phyloP scores from a whole-genome alignment of 2,113 vertebrate genomes.

The Malurus cyaneus region DNA sequence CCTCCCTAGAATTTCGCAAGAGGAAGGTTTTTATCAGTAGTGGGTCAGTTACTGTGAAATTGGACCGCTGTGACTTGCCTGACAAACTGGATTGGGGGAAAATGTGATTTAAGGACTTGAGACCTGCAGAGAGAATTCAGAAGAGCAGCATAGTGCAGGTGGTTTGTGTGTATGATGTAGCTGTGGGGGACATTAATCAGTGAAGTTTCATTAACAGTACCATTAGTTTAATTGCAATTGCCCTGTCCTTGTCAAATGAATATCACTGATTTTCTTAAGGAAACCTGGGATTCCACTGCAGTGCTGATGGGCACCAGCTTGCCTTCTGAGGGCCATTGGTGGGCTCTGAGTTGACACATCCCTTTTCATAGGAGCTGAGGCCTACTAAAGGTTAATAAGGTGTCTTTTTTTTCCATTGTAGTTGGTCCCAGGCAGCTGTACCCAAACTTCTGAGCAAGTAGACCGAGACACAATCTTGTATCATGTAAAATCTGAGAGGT shows the following conservation, averaged over 20 bases:
- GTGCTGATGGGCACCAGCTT: background rate
- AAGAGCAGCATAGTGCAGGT: background rate
- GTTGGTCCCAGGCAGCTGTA: background rate
- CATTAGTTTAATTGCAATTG: background rate
- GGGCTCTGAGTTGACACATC: background rate
- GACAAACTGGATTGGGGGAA: background rate
- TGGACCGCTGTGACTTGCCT: background rate
- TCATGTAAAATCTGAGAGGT: background rate
- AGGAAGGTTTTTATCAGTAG: background rate
- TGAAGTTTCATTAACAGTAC: background rate
- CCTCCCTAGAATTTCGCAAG: background rate
- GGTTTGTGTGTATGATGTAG: accelerated
- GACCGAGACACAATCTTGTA: background rate
- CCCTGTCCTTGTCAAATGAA: background rate
- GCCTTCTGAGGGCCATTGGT: background rate
- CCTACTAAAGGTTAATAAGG: background rate
- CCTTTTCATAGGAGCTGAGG: background rate
- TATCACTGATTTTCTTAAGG: background rate
- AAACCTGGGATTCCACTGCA: background rate
- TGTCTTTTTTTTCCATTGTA: background rate
- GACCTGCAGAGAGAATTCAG: background rate
- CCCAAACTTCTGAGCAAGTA: background rate
- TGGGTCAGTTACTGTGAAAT: background rate
- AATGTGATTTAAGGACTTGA: background rate
- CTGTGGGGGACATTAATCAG: background rate